phyloP scores from a whole-genome alignment of 2,113 vertebrate genomes.

The Hydrolagus affinis region DNA sequence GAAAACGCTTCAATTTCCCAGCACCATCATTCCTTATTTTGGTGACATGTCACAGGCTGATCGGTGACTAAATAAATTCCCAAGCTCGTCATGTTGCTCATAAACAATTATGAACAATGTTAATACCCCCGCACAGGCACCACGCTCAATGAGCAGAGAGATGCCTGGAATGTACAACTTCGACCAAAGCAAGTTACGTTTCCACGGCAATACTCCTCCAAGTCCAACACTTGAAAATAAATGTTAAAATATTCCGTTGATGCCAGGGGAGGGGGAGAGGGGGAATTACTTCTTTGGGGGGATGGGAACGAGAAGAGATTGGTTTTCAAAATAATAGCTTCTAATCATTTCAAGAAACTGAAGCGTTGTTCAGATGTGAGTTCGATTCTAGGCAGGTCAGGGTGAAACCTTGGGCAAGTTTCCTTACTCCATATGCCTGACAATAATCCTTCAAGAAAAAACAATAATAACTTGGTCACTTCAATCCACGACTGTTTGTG shows the following conservation, averaged over 20 bases:
- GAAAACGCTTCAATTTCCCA: not conserved
- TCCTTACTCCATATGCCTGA: no score
- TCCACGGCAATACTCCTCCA: not conserved
- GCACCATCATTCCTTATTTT: not conserved
- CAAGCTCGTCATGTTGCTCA: not conserved
- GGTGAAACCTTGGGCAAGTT: no score
- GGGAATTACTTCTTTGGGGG: not conserved
- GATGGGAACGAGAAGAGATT: not conserved
- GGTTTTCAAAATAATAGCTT: not conserved
- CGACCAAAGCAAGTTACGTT: not conserved
- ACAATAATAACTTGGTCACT: no score
- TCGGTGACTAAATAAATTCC: not conserved
- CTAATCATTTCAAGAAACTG: not conserved
- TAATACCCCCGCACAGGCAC: not conserved
- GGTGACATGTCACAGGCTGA: not conserved
- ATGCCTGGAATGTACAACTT: not conserved
- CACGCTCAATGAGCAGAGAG: not conserved
- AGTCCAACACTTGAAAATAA: not conserved
- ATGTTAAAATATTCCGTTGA: not conserved
- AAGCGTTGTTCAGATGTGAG: rapidly evolving
- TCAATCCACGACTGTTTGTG: no score
- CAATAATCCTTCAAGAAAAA: no score
- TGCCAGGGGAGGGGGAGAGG: no score
- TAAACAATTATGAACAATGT: not conserved
- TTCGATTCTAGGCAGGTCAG: constrained; percentile 30